Evolutionary conservation across 2,113 vertebrate genomes (phyloP).

Genomic region (Protomyctophum bolini): DNA sequence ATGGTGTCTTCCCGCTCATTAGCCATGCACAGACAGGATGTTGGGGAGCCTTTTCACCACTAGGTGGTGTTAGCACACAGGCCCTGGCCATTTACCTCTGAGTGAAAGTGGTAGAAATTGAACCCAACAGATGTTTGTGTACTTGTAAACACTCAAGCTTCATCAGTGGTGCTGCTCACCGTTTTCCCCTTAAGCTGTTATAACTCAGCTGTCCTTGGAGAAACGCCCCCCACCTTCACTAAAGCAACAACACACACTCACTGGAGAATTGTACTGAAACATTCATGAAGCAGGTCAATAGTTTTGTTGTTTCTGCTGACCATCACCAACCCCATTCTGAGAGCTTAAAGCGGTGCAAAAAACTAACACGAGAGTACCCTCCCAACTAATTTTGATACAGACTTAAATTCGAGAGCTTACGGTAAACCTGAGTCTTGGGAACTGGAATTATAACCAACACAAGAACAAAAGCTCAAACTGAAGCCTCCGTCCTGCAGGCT

Average conservation of each 20-base stretch:
- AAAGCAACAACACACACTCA: slow-evolving; percentile 11
- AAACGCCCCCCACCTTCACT: slow-evolving; percentile 23
- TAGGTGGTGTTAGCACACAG: slow-evolving; percentile 69
- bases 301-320: slow-evolving; percentile 34
- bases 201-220: slow-evolving; percentile 40
- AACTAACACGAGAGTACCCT: not conserved
- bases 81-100: slow-evolving; percentile 31
- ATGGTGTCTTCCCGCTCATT: not conserved
- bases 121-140: slow-evolving; percentile 3
- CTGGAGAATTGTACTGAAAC: slow-evolving; percentile 19
- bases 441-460: slow-evolving; percentile 10
- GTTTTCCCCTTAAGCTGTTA: slow-evolving; percentile 55
- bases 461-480: slow-evolving; percentile 18
- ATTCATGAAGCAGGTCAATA: slow-evolving; percentile 40
- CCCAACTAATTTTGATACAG: slow-evolving; percentile 9
- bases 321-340: not conserved
- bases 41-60: slow-evolving; percentile 40
- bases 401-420: slow-evolving; percentile 37
- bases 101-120: slow-evolving; percentile 7
- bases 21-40: not conserved
- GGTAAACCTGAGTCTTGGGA: slow-evolving; percentile 34
- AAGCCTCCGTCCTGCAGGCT: slow-evolving; percentile 4
- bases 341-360: slow-evolving; percentile 7
- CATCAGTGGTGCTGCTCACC: slow-evolving; percentile 46
- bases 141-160: not conserved